These are phyloP conservation scores for Xylophagus ater DNA, from an alignment of 2,888 invertebrate genomes.

Conservation along the genomic window DNA sequence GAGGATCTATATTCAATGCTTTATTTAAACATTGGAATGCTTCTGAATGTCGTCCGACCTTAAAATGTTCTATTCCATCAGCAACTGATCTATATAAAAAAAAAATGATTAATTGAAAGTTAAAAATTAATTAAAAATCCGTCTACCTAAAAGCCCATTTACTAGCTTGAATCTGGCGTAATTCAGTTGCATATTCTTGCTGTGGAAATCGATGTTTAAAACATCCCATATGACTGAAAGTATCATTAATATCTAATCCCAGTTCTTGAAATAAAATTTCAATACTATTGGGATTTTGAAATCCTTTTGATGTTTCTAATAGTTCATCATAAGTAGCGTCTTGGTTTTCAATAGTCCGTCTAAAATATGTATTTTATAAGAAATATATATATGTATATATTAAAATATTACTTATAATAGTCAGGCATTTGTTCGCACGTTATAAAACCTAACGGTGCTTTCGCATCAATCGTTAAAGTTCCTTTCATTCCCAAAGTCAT, in stretches of 20 bases:
- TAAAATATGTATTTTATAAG: constrained; percentile 34
- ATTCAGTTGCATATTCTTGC: constrained; percentile 69
- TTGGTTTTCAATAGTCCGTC: constrained; percentile 70
- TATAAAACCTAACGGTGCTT: constrained; percentile 70
- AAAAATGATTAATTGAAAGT: neutral
- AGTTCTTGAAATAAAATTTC: constrained; percentile 70
- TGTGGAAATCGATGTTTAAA: constrained; percentile 63
- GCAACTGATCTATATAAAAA: constrained; percentile 54
- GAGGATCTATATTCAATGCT: constrained; percentile 81
- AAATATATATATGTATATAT: neutral
- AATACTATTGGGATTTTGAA: constrained; percentile 82
- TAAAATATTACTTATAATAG: constrained; percentile 64
- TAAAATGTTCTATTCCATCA: constrained; percentile 92
- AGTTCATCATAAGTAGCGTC: constrained; percentile 69
- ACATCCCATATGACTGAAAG: constrained; percentile 29
- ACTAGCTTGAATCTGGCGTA: constrained; percentile 82
- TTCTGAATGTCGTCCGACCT: constrained; percentile 83
- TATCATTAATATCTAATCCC: constrained; percentile 29
- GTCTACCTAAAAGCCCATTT: constrained; percentile 77
- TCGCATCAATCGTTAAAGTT: constrained; percentile 55
- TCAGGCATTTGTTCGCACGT: constrained; percentile 70
- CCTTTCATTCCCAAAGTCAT: constrained; percentile 81
- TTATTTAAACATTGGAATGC: constrained; percentile 91
- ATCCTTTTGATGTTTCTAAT: constrained; percentile 71
- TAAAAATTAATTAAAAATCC: neutral